phyloP scores from a whole-genome alignment of 2,888 invertebrate species.

The Thereva nobilitata region DNA sequence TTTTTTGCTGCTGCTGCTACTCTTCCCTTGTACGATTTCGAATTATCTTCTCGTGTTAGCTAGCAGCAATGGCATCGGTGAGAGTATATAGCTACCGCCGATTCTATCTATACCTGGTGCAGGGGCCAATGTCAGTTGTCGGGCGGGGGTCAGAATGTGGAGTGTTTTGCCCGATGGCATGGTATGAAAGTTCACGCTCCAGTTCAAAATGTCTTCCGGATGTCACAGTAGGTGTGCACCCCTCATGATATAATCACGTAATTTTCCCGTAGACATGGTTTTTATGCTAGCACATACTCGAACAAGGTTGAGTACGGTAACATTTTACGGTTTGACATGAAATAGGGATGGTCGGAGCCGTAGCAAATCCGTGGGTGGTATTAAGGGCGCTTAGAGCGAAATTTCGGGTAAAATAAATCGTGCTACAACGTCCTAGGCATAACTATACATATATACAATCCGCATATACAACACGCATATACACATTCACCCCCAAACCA shows the following conservation, averaged over 20 bases:
- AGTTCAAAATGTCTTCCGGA: slow-evolving; percentile 39
- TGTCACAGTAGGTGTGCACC: slow-evolving; percentile 40
- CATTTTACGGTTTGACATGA: slow-evolving; percentile 38
- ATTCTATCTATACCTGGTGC: no score
- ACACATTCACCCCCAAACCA: no score
- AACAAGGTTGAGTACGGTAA: slow-evolving; percentile 29
- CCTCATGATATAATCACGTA: slow-evolving; percentile 41
- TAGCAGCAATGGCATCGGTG: not conserved
- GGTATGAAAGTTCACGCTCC: slow-evolving; percentile 37
- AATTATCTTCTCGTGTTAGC: slow-evolving; percentile 31
- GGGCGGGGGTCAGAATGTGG: slow-evolving; percentile 16
- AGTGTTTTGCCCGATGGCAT: not conserved
- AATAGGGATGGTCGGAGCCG: slow-evolving; percentile 9
- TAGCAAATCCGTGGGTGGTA: slow-evolving; percentile 18
- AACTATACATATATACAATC: no score
- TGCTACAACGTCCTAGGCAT: slow-evolving; percentile 7
- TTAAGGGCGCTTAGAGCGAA: slow-evolving; percentile 20
- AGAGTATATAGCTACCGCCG: no score
- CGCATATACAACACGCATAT: no score
- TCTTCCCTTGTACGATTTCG: slow-evolving; percentile 26
- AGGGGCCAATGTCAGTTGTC: no score
- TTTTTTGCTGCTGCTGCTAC: no score
- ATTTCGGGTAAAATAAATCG: slow-evolving; percentile 26
- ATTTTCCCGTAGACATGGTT: slow-evolving; percentile 37
- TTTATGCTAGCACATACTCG: slow-evolving; percentile 36